Conservation (phyloP, 1,140 invertebrate species). For the Sweltsa coloradensis region DNA sequence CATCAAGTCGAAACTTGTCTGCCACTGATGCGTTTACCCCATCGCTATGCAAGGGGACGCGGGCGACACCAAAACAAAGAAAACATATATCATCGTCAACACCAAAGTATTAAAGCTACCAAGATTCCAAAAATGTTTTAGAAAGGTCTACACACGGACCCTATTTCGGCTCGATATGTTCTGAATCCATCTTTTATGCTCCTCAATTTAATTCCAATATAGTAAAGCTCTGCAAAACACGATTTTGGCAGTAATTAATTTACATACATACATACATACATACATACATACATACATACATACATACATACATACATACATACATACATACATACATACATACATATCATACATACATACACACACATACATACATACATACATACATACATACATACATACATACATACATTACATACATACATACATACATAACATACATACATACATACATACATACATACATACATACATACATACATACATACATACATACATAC, state of each 20-base stretch:
- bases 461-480: neutral
- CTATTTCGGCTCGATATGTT: no score
- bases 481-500: neutral
- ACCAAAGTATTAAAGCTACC: no score
- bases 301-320: slow-evolving; percentile 10
- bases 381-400: neutral
- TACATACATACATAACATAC: neutral
- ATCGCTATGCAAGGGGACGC: no score
- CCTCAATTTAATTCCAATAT: no score
- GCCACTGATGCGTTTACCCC: no score
- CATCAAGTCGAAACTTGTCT: no score
- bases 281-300: slow-evolving; percentile 10
- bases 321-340: slow-evolving; percentile 8
- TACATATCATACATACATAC: slow-evolving; percentile 8
- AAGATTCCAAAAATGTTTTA: no score
- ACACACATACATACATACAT: neutral
- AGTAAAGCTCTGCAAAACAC: no score
- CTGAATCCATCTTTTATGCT: no score
- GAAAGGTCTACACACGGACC: no score
- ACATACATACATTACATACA: neutral
- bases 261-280: slow-evolving; percentile 9
- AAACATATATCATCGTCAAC: no score
- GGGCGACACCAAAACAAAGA: no score
- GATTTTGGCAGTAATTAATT: neutral
- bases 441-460: neutral